A percentile compares a stretch with the other conserved stretches of the same genome.
These are phyloP conservation scores for Leptoclinus maculatus DNA, from an alignment of 2,797 vertebrate species.

Conservation along the genomic window DNA sequence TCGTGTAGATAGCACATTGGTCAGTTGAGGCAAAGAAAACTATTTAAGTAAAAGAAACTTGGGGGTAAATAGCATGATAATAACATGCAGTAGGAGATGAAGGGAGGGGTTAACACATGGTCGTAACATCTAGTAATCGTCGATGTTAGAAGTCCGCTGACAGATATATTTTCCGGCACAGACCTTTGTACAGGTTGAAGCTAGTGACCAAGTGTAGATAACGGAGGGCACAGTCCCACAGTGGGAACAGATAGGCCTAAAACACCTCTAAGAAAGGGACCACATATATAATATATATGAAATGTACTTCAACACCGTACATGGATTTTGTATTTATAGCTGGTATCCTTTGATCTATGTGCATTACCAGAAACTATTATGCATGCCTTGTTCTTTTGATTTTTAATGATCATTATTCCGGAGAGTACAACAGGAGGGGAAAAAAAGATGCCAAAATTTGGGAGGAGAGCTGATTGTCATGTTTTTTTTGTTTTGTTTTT, in stretches of 20 bases:
- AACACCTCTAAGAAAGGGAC: constrained; percentile 69
- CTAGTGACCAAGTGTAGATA: constrained; percentile 61
- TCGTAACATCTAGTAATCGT: constrained; percentile 51
- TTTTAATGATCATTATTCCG: constrained; percentile 74
- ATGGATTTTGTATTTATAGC: constrained; percentile 78
- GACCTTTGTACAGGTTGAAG: constrained; percentile 56
- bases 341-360: constrained; percentile 78
- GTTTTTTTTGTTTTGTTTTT: constrained; percentile 46
- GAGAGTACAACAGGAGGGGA: constrained; percentile 50
- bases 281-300: constrained; percentile 67
- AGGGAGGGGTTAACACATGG: constrained; percentile 35
- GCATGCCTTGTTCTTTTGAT: constrained; percentile 85
- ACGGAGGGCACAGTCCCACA: constrained; percentile 48
- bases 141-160: constrained; percentile 19
- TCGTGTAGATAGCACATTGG: constrained; percentile 56
- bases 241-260: constrained; percentile 48
- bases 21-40: constrained; percentile 47
- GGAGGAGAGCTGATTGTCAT: constrained; percentile 65
- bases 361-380: constrained; percentile 83
- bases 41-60: constrained; percentile 68
- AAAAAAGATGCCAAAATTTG: constrained; percentile 79
- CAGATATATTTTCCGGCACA: constrained; percentile 43
- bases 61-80: constrained; percentile 50
- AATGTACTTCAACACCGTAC: constrained; percentile 81
- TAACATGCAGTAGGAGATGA: constrained; percentile 61